phyloP scores from a whole-genome alignment of 2,113 vertebrate genomes.

The Colius striatus region DNA sequence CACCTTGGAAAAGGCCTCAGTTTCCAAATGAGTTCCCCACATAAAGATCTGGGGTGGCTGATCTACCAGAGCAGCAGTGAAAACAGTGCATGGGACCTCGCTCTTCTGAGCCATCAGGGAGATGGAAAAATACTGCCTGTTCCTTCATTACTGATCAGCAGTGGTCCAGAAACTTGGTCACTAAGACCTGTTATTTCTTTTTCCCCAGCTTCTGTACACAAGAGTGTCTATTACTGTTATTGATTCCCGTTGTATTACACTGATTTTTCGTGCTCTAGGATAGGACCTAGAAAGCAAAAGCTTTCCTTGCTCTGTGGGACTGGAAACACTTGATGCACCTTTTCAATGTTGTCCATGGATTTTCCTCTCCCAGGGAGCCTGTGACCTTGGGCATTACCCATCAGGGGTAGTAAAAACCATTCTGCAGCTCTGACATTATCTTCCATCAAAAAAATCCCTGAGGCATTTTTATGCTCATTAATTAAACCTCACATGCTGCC shows the following conservation, averaged over 20 bases:
- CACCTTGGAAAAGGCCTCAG: background rate
- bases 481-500: background rate
- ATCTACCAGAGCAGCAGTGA: background rate
- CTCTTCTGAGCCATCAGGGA: background rate
- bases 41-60: background rate
- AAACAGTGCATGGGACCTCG: background rate
- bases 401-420: background rate
- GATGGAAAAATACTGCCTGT: background rate
- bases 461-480: background rate
- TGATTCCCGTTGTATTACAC: background rate
- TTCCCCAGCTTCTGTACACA: background rate
- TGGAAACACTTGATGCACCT: background rate
- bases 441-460: background rate
- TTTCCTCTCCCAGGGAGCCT: background rate
- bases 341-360: background rate
- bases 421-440: background rate
- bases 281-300: background rate
- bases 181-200: background rate
- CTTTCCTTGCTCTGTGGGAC: background rate
- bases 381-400: background rate
- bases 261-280: background rate
- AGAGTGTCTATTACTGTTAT: background rate
- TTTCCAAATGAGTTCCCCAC: conserved; percentile 16
- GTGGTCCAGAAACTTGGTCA: background rate
- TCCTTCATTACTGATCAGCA: background rate